Evolutionary conservation across 2,888 invertebrate genomes (phyloP).

Genomic region (Zygogramma bicolorata): DNA sequence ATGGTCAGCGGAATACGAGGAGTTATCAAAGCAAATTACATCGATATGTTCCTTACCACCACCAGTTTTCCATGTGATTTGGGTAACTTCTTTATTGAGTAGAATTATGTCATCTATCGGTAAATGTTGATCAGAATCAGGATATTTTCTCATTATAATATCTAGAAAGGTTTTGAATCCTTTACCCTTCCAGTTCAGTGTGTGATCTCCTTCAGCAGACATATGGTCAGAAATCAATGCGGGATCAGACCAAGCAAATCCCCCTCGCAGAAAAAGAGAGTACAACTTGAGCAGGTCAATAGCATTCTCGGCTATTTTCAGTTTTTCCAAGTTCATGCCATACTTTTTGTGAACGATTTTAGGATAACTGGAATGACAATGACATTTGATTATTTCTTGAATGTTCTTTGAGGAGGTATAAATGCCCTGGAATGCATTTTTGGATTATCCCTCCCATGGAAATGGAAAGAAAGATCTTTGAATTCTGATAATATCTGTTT

Average conservation of each 20-base stretch:
- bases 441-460: too few relatives aligned
- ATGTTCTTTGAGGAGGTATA: too few relatives aligned
- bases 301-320: conserved; percentile 13
- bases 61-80: conserved; percentile 38
- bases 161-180: conserved; percentile 71
- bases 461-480: too few relatives aligned
- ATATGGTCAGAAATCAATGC: conserved; percentile 80
- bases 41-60: conserved; percentile 30
- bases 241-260: conserved; percentile 75
- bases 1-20: conserved; percentile 69
- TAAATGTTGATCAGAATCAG: conserved; percentile 39
- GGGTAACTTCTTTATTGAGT: conserved; percentile 51
- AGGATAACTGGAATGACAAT: conserved; percentile 31
- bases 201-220: too few relatives aligned
- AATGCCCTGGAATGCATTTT: too few relatives aligned
- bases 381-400: too few relatives aligned
- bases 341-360: conserved; percentile 40
- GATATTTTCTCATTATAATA: conserved; percentile 67
- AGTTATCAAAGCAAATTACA: conserved; percentile 68
- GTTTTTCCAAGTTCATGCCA: conserved; percentile 29
- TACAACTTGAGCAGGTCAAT: conserved; percentile 5
- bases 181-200: too few relatives aligned
- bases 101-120: conserved; percentile 52
- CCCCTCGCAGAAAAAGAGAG: conserved; percentile 30
- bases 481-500: too few relatives aligned